These are phyloP conservation scores for Chitala chitala DNA, from an alignment of 2,113 vertebrate genomes.

Conservation along the genomic window DNA sequence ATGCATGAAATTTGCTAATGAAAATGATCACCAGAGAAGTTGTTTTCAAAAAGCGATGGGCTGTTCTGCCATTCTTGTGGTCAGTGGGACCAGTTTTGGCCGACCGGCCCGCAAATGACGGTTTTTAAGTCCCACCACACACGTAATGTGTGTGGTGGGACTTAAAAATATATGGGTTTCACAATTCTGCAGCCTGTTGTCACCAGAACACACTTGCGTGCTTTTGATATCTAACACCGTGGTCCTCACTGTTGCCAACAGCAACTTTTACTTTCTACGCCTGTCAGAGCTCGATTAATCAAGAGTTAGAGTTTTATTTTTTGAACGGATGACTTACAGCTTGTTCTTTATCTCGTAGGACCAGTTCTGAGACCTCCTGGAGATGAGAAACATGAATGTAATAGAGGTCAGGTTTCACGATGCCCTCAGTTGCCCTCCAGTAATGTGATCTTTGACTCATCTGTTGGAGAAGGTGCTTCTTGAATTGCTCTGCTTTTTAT, in stretches of 20 bases:
- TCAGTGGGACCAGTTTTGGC: too few species aligned
- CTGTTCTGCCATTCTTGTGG: too few species aligned
- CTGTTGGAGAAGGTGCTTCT: not conserved
- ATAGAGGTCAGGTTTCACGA: not conserved
- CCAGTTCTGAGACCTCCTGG: not conserved
- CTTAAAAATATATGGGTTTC: too few species aligned
- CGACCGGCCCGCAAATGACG: too few species aligned
- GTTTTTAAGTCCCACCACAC: too few species aligned
- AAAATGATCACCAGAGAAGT: too few species aligned
- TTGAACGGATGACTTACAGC: not conserved
- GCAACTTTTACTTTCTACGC: not conserved
- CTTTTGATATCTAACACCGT: not conserved
- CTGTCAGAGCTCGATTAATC: not conserved
- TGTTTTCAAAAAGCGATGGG: too few species aligned
- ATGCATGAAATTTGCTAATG: too few species aligned
- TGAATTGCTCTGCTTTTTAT: not conserved
- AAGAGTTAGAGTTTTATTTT: not conserved
- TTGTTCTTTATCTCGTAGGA: not conserved
- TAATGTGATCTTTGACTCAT: not conserved
- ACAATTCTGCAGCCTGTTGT: too few species aligned
- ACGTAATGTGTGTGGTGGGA: too few species aligned
- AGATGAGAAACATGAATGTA: not conserved
- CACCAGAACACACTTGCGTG: slow-evolving; percentile 20
- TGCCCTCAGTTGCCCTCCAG: not conserved
- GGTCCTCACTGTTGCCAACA: not conserved